These are phyloP conservation scores for Brachyhypopomus gauderio DNA, from an alignment of 2,113 vertebrate species.

Conservation along the genomic window DNA sequence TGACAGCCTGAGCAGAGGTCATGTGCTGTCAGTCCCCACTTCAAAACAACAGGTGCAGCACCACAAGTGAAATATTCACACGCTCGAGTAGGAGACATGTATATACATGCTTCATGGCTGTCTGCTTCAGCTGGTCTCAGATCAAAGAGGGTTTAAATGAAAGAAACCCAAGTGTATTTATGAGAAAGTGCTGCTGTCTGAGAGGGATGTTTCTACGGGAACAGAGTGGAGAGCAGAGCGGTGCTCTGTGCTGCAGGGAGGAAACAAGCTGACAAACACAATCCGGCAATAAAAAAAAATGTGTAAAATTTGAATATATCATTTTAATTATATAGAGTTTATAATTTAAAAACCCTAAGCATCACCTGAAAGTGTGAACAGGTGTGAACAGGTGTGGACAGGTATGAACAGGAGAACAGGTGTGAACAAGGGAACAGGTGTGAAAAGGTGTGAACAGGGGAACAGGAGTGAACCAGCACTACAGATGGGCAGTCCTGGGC, in stretches of 20 bases:
- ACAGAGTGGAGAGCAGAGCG: no score
- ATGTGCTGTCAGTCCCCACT: constrained; percentile 10
- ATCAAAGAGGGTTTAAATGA: no score
- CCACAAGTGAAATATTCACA: constrained; percentile 43
- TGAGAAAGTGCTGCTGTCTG: no score
- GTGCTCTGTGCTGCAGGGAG: no score
- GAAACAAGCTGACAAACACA: neutral
- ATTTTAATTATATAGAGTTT: neutral
- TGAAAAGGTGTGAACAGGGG: neutral
- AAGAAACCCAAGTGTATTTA: no score
- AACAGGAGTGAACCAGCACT: neutral
- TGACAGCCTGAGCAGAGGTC: constrained; percentile 2
- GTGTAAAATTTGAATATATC: neutral
- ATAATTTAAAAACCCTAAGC: neutral
- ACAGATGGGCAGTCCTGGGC: neutral
- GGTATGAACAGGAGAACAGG: neutral
- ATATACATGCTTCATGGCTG: no score
- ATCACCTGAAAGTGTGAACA: neutral
- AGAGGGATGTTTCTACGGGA: no score
- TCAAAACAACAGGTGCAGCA: constrained; percentile 35
- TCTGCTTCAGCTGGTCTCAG: no score
- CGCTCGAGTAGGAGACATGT: neutral
- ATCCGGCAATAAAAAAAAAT: neutral
- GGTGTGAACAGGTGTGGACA: neutral
- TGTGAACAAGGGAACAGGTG: no score